Conservation (phyloP, 1,140 invertebrate genomes). For the Calycopis cecrops region DNA sequence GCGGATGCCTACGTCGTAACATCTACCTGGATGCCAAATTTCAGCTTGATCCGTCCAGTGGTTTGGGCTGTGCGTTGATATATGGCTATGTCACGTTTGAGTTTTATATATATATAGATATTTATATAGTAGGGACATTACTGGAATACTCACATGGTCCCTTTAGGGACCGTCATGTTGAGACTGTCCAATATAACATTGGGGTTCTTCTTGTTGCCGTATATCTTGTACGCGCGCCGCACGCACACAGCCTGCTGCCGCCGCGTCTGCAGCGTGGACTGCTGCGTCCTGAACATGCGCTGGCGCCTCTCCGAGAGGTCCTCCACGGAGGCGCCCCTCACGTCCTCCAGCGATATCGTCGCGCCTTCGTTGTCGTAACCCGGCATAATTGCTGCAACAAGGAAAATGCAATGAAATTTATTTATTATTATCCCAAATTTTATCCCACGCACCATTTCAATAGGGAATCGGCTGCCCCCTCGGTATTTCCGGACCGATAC, state of each 20-base stretch:
- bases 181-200: constrained; percentile 89
- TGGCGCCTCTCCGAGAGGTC: constrained; percentile 45
- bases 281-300: constrained; percentile 77
- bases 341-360: constrained; percentile 62
- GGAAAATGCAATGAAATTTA: constrained; percentile 16
- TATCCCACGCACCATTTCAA: too few relatives aligned
- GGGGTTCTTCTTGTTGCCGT: constrained; percentile 89
- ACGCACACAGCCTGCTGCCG: constrained; percentile 89
- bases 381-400: constrained; percentile 40
- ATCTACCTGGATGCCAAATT: too few relatives aligned
- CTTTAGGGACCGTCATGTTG: constrained; percentile 93
- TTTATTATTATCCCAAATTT: too few relatives aligned
- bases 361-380: constrained; percentile 66
- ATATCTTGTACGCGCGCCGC: constrained; percentile 87
- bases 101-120: too few relatives aligned
- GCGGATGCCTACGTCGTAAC: too few relatives aligned
- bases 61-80: too few relatives aligned
- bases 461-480: too few relatives aligned
- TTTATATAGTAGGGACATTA: too few relatives aligned
- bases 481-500: too few relatives aligned
- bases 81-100: too few relatives aligned
- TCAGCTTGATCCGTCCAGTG: too few relatives aligned
- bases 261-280: constrained; percentile 82
- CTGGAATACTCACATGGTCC: constrained; percentile 90
- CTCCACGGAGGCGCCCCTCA: constrained; percentile 39